Evolutionary conservation across 2,113 vertebrate genomes (phyloP).

Genomic region (Chlorocebus sabaeus): DNA sequence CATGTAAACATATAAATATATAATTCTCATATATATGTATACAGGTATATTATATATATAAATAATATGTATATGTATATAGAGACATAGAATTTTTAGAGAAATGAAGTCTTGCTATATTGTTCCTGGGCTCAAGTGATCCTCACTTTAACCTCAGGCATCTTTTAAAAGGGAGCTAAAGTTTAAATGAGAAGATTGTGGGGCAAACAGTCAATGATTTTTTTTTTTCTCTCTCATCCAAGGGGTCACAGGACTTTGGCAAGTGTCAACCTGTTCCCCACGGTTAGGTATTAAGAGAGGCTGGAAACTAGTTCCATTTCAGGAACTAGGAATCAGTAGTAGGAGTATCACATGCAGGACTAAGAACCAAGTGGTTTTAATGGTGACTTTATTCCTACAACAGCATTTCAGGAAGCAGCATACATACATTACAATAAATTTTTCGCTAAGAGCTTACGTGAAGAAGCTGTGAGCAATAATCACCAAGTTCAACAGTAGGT

Average conservation of each 20-base stretch:
- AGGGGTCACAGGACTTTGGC: neutral
- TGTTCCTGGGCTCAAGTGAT: neutral
- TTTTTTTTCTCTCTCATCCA: neutral
- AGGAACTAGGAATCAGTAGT: neutral
- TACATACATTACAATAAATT: neutral
- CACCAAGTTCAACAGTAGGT: too few relatives aligned
- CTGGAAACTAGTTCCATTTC: neutral
- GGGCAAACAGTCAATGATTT: neutral
- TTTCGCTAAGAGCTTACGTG: neutral
- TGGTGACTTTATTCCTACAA: neutral
- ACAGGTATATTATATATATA: too few relatives aligned
- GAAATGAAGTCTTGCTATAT: neutral
- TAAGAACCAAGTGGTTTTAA: neutral
- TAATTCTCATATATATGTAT: too few relatives aligned
- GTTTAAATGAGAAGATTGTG: neutral
- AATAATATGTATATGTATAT: too few relatives aligned
- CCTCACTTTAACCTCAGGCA: neutral
- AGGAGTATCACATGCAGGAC: neutral
- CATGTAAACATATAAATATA: too few relatives aligned
- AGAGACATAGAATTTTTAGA: too few relatives aligned
- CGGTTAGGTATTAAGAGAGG: neutral
- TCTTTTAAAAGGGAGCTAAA: neutral
- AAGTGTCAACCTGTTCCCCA: neutral
- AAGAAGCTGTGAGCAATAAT: too few relatives aligned
- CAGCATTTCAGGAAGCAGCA: neutral